A percentile compares a stretch with the other conserved stretches of the same genome.
Conservation (phyloP, 1,140 invertebrate genomes). For the Aphaenogaster rudis region DNA sequence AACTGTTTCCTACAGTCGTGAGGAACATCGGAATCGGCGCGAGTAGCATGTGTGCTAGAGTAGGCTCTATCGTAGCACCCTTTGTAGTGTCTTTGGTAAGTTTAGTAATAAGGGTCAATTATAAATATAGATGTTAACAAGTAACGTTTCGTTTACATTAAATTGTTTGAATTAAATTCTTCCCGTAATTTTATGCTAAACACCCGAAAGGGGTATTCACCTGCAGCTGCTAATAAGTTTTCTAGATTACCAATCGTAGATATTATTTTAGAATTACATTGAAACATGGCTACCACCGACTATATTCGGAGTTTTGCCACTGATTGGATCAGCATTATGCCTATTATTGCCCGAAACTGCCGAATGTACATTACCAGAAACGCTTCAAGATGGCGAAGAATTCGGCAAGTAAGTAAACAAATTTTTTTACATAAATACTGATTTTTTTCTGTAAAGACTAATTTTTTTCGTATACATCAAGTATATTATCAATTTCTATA, state of each 20-base stretch:
- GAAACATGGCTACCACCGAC: slow-evolving; percentile 89
- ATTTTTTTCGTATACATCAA: neutral
- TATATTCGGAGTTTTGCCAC: slow-evolving; percentile 90
- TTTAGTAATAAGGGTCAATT: neutral
- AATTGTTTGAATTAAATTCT: neutral
- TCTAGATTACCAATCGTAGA: slow-evolving; percentile 37
- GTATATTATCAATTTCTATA: slow-evolving; percentile 1
- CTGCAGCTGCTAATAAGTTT: neutral
- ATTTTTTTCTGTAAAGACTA: neutral
- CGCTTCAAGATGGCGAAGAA: slow-evolving; percentile 92
- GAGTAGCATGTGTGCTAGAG: slow-evolving; percentile 90
- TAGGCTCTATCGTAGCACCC: slow-evolving; percentile 90
- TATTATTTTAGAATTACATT: slow-evolving; percentile 62
- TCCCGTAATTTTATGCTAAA: neutral
- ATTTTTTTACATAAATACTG: neutral
- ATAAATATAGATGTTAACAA: neutral
- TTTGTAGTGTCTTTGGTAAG: slow-evolving; percentile 87
- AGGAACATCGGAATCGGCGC: slow-evolving; percentile 90
- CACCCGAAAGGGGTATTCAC: neutral
- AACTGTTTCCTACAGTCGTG: slow-evolving; percentile 91
- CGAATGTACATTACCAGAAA: slow-evolving; percentile 91
- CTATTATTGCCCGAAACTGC: slow-evolving; percentile 92
- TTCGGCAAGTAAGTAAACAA: slow-evolving; percentile 88
- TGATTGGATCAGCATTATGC: slow-evolving; percentile 90
- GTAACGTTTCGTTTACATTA: neutral